phyloP scores from a whole-genome alignment of 2,797 vertebrate species.

The Astyanax mexicanus region DNA sequence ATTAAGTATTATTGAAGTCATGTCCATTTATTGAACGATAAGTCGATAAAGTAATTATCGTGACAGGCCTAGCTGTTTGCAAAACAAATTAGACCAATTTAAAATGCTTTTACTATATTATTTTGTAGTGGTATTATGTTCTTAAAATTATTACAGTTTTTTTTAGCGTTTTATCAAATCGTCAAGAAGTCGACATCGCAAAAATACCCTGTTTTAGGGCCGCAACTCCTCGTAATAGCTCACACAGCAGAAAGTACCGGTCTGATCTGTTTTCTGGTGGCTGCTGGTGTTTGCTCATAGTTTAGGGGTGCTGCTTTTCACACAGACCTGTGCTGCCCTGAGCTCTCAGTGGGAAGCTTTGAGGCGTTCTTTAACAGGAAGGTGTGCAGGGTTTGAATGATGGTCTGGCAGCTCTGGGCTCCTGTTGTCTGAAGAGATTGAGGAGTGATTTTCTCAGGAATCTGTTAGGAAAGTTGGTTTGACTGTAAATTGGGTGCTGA shows the following conservation, averaged over 20 bases:
- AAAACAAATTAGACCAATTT: too few species aligned
- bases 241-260: neutral
- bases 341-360: neutral
- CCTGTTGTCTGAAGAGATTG: neutral
- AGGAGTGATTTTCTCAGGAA: neutral
- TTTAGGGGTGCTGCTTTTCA: constrained; percentile 39
- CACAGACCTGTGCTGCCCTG: constrained; percentile 32
- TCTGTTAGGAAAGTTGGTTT: neutral
- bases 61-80: too few species aligned
- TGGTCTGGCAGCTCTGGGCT: constrained; percentile 4
- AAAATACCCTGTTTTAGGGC: too few species aligned
- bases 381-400: neutral
- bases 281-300: constrained; percentile 21
- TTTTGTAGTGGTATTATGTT: too few species aligned
- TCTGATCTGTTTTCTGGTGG: neutral
- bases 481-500: too few species aligned
- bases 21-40: too few species aligned
- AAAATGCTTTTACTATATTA: too few species aligned
- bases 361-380: neutral
- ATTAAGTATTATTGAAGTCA: too few species aligned
- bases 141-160: too few species aligned
- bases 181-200: too few species aligned
- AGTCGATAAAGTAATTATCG: too few species aligned
- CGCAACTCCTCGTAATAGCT: neutral
- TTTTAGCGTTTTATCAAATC: neutral